A percentile compares a stretch with the other conserved stretches of the same genome.
Evolutionary conservation across 2,888 invertebrate species (phyloP).

Genomic region (Poecilobothrus nobilitatus): DNA sequence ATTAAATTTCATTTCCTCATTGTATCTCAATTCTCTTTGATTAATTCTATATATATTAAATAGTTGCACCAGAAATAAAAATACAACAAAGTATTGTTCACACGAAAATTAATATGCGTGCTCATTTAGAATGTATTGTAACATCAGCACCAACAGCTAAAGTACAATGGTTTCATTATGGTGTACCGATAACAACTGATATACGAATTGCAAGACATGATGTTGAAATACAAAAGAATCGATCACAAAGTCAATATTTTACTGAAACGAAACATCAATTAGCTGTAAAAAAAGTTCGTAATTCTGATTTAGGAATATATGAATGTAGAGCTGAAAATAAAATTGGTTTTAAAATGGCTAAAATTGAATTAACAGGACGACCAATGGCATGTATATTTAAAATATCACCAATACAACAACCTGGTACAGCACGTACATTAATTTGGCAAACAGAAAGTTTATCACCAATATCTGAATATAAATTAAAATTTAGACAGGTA

Average conservation of each 20-base stretch:
- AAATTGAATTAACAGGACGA: constrained; percentile 61
- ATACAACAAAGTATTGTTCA: constrained; percentile 62
- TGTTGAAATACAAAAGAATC: constrained; percentile 37
- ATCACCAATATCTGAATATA: constrained; percentile 65
- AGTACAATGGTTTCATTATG: constrained; percentile 60
- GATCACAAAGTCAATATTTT: constrained; percentile 48
- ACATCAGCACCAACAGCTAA: constrained; percentile 61
- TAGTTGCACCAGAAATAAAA: constrained; percentile 68
- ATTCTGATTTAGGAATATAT: constrained; percentile 66
- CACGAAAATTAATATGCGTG: constrained; percentile 61
- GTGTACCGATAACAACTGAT: constrained; percentile 46
- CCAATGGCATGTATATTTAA: constrained; percentile 42
- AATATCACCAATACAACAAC: constrained; percentile 36
- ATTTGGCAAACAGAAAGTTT: constrained; percentile 82
- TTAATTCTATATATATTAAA: constrained; percentile 17
- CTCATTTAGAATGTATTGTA: constrained; percentile 60
- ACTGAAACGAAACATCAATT: constrained; percentile 54
- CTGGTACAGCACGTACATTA: constrained; percentile 55
- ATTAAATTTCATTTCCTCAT: neutral
- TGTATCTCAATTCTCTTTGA: constrained; percentile 8
- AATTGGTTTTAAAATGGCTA: constrained; percentile 60
- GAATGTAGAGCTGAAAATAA: constrained; percentile 69
- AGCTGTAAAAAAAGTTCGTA: constrained; percentile 58
- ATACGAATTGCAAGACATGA: constrained; percentile 41
- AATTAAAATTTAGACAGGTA: constrained; percentile 44